Evolutionary conservation across 2,888 invertebrate genomes (phyloP), one percentile per base, ranked within the genome.

Genomic region (Sphinx pinastri): DNA sequence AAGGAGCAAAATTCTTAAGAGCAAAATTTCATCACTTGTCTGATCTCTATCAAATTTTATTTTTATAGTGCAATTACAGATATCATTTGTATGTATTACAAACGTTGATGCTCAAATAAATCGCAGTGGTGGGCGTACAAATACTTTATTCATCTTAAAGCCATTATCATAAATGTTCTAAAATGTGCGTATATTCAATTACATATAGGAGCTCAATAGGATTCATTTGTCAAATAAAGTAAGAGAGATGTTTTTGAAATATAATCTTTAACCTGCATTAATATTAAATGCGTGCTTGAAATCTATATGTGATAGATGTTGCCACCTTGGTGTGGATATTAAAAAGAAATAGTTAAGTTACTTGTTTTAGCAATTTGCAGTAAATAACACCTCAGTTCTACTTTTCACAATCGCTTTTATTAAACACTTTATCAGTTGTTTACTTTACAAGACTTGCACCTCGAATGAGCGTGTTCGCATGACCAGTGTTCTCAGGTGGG

Each of bases 161-260:
- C 45, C 59, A 71, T 68, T 63, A 55, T 68, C 59, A 49, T 70
- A 59, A 68, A 77, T 70, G 75, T 73, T 58, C 52, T 73, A 72
- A 71, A 71, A 73, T 16, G 60, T 60, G 16, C 60, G 60, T 60
- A 47, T 60, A 47, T 60, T 60, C 60, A 60, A 47, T 60, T 60
- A 60, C 60, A 60, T 16, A 16, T 45, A 5, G 16, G 12, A 11
- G 47, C 16, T 60, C 45, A 47, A 60, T 60, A 16, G 45, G 38
- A 45, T 11, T 47, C 47, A 60, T 60, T 60, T 60, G 45, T 57
- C 19, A 57, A 57, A 25, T 60, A 47, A 60, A 47, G 45, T 60
- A 47, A 60, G 60, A 60, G 45, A 60, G 45, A 47, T 60, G 59
- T 38, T 14, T 47, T 11, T 12, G 60, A 60, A 60, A 60, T 60